These are phyloP conservation scores for Urocynchramus pylzowi DNA, from an alignment of 2,113 vertebrate species.

Conservation along the genomic window DNA sequence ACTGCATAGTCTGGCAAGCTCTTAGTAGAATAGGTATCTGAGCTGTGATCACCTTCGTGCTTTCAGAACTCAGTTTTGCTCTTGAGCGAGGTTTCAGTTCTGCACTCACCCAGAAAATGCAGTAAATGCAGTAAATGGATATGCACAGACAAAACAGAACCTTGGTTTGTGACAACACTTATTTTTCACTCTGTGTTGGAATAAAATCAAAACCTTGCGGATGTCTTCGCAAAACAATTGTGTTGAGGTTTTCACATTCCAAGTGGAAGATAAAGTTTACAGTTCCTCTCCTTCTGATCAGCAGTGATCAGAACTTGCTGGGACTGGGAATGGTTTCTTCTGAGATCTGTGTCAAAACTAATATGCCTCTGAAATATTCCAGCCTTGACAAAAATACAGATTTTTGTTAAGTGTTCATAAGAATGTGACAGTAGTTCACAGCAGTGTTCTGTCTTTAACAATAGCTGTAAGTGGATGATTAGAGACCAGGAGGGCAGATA, in stretches of 20 bases:
- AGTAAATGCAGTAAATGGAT: neutral
- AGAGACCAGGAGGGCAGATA: neutral
- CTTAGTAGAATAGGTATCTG: neutral
- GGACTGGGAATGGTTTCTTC: neutral
- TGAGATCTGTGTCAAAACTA: neutral
- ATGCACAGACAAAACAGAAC: neutral
- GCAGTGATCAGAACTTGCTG: neutral
- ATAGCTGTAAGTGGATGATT: constrained; percentile 33
- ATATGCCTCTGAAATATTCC: constrained; percentile 18
- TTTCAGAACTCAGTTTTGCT: neutral
- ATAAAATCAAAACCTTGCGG: constrained; percentile 3
- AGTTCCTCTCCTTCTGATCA: neutral
- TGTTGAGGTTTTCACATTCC: neutral
- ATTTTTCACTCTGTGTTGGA: neutral
- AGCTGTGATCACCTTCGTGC: neutral
- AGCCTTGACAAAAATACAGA: constrained; percentile 32
- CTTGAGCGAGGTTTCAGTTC: neutral
- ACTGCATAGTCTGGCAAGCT: neutral
- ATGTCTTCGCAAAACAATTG: constrained; percentile 15
- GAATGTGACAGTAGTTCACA: constrained; percentile 32
- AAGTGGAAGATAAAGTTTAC: neutral
- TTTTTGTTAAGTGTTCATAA: neutral
- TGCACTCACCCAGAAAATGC: neutral
- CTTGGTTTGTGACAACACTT: neutral
- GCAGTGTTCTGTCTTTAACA: constrained; percentile 44